phyloP scores from a whole-genome alignment of 1,140 invertebrate genomes.

The Diorhabda sublineata region DNA sequence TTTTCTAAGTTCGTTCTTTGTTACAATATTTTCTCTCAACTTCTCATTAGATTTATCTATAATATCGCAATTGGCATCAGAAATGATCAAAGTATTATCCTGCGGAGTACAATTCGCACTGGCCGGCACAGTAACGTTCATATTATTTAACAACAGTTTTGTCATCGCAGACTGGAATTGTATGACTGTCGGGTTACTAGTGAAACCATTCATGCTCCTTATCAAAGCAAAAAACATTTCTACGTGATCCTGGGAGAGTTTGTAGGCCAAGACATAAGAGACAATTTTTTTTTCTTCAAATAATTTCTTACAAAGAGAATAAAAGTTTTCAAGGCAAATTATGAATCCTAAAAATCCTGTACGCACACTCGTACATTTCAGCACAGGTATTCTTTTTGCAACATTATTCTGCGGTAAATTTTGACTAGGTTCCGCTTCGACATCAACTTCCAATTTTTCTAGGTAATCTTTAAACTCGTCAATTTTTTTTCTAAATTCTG shows the following conservation, averaged over 20 bases:
- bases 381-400: too few species aligned
- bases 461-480: not conserved
- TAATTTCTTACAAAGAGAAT: not conserved
- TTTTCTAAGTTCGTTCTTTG: too few species aligned
- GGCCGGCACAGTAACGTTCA: not conserved
- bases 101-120: not conserved
- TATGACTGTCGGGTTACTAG: not conserved
- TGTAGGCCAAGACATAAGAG: not conserved
- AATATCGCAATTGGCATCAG: not conserved
- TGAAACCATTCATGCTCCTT: not conserved
- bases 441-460: not conserved
- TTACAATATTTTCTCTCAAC: not conserved
- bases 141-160: conserved; percentile 3
- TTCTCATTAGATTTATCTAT: not conserved
- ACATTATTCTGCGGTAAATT: not conserved
- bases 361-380: too few species aligned
- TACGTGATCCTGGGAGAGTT: not conserved
- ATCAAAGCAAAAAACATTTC: not conserved
- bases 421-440: not conserved
- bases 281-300: not conserved
- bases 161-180: not conserved
- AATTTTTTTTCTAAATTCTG: not conserved
- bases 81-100: not conserved
- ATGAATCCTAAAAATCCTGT: too few species aligned
- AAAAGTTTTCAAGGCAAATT: too few species aligned